Percentiles rank a stretch among this genome's conserved stretches.
Conservation (phyloP, 2,888 invertebrate species). For the Drosophila maculinotata region DNA sequence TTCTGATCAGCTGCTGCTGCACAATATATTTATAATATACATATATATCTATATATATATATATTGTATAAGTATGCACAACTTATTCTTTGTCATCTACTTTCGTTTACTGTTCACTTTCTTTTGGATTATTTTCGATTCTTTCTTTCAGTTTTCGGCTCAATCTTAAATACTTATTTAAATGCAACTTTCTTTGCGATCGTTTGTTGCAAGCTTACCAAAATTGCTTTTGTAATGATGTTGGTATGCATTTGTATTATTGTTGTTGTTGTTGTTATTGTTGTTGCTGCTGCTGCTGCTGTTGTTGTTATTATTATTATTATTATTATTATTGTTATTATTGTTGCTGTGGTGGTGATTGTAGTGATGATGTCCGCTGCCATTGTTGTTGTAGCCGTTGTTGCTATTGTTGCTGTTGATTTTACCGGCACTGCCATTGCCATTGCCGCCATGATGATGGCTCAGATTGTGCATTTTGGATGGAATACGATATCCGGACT, state of each 20-base stretch:
- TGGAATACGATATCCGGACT: constrained; percentile 84
- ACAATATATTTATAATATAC: too few relatives aligned
- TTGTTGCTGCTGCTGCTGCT: constrained; percentile 26
- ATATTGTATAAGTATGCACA: too few relatives aligned
- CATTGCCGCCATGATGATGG: constrained; percentile 53
- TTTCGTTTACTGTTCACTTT: constrained; percentile 10
- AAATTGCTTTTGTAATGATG: constrained; percentile 83
- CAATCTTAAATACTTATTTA: constrained; percentile 1
- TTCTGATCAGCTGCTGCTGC: too few relatives aligned
- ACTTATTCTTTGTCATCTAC: not conserved
- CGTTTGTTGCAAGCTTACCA: constrained; percentile 75
- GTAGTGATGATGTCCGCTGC: constrained; percentile 31
- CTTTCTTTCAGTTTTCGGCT: not conserved
- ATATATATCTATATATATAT: too few relatives aligned
- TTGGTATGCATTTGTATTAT: constrained; percentile 67
- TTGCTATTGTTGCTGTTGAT: constrained; percentile 44
- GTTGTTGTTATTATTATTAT: constrained; percentile 24
- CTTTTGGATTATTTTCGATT: constrained; percentile 6
- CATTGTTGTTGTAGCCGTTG: constrained; percentile 28
- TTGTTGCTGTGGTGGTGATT: constrained; percentile 31
- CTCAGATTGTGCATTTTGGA: constrained; percentile 82
- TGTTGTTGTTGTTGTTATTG: constrained; percentile 39
- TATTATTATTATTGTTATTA: constrained; percentile 28
- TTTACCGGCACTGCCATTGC: constrained; percentile 34
- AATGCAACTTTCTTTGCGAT: constrained; percentile 25